These are phyloP conservation scores for Antechinus flavipes DNA, from an alignment of 2,113 vertebrate species.

Conservation along the genomic window DNA sequence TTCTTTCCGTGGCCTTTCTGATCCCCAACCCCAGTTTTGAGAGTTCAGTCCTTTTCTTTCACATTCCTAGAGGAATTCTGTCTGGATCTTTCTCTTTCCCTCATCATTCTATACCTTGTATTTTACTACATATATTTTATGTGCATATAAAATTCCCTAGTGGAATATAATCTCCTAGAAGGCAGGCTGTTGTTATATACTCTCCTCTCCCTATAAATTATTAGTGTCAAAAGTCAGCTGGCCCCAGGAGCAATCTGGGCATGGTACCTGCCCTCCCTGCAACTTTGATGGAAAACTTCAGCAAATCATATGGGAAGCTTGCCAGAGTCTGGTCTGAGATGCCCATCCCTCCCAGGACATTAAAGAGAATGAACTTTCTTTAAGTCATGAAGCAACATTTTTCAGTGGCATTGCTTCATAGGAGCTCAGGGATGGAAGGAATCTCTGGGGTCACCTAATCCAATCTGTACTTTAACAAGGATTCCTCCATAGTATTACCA, in stretches of 20 bases:
- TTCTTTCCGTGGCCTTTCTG: neutral
- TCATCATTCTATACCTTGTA: no score
- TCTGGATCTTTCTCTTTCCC: neutral
- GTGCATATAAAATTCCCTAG: no score
- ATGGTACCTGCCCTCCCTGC: no score
- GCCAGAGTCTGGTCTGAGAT: neutral
- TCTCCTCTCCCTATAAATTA: neutral
- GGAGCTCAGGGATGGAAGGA: neutral
- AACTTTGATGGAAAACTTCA: neutral
- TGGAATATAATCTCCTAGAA: neutral
- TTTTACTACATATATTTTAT: neutral
- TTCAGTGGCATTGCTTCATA: neutral
- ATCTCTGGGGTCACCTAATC: neutral
- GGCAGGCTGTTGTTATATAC: neutral
- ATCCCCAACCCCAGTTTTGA: neutral
- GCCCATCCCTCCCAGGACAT: neutral
- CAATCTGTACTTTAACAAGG: no score
- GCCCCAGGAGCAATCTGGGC: neutral
- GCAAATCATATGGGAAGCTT: no score
- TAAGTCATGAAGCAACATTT: neutral
- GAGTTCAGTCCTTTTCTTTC: neutral
- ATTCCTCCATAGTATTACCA: neutral
- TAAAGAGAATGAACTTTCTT: neutral
- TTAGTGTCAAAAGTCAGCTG: neutral
- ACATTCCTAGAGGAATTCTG: neutral